Conservation (phyloP, 2,113 vertebrate genomes). For the Rhizomys pruinosus region DNA sequence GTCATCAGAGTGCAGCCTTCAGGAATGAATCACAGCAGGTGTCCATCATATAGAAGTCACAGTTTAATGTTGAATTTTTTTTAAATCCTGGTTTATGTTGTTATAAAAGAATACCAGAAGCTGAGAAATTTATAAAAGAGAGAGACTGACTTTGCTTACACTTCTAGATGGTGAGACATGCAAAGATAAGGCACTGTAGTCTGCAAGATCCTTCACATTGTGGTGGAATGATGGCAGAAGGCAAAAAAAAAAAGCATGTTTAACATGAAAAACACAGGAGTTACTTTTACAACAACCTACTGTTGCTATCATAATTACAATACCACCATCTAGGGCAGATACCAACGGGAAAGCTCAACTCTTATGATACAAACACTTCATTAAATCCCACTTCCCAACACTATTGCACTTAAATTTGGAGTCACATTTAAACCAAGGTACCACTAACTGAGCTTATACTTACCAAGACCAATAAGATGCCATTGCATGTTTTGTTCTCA, state of each 20-base stretch:
- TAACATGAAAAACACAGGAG: background rate
- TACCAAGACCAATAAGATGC: background rate
- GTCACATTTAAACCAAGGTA: background rate
- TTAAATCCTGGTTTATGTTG: background rate
- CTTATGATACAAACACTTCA: background rate
- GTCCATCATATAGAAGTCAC: background rate
- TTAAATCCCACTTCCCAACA: background rate
- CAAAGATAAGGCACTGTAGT: no score
- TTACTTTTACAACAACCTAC: background rate
- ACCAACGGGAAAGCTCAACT: background rate
- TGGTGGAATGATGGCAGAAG: background rate
- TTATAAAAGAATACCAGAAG: background rate
- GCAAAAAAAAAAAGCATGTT: background rate
- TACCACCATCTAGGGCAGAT: background rate
- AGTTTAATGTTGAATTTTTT: background rate
- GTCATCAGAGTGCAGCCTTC: background rate
- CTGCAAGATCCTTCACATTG: background rate
- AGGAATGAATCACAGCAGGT: background rate
- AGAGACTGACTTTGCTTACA: background rate
- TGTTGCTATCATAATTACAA: no score
- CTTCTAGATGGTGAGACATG: background rate
- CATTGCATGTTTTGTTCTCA: background rate
- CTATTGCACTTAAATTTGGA: background rate
- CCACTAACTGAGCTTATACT: background rate
- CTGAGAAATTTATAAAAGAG: background rate